phyloP scores from a whole-genome alignment of 2,888 invertebrate species.

The Papilio protenor region DNA sequence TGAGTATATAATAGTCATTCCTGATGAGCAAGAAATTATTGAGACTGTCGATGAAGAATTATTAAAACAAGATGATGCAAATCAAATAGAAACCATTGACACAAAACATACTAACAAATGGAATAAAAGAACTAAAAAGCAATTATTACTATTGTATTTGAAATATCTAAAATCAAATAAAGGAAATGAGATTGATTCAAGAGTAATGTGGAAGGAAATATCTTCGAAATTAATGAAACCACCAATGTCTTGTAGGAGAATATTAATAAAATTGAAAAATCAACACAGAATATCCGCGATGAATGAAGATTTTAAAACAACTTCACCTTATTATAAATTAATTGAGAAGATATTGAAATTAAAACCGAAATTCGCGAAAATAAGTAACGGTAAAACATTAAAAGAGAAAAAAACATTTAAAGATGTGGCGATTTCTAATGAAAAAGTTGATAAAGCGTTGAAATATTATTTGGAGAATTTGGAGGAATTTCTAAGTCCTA shows the following conservation, averaged over 20 bases:
- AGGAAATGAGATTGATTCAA: conserved; percentile 61
- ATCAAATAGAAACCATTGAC: not conserved
- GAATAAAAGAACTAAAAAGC: conserved; percentile 67
- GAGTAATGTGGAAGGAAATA: conserved; percentile 72
- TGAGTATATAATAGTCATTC: conserved; percentile 76
- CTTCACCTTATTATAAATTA: conserved; percentile 55
- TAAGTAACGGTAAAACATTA: conserved; percentile 51
- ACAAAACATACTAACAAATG: conserved; percentile 58
- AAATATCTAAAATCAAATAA: conserved; percentile 66
- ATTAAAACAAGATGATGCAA: conserved; percentile 47
- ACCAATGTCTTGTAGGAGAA: conserved; percentile 63
- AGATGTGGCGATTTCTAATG: conserved; percentile 61
- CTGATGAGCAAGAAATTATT: conserved; percentile 66
- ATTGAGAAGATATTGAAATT: conserved; percentile 64
- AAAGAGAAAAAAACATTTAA: conserved; percentile 59
- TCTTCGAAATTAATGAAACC: conserved; percentile 63
- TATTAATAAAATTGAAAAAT: conserved; percentile 66
- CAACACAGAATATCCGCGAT: conserved; percentile 55
- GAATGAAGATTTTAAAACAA: conserved; percentile 52
- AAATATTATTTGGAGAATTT: conserved; percentile 70
- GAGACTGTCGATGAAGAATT: not conserved
- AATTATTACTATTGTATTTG: conserved; percentile 63
- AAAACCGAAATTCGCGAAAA: conserved; percentile 64
- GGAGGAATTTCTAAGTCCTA: conserved; percentile 72
- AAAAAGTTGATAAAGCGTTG: conserved; percentile 65